Percentiles rank a stretch among this genome's conserved stretches.
Evolutionary conservation across 1,140 invertebrate species (phyloP).

Genomic region (Diorhabda elongata): DNA sequence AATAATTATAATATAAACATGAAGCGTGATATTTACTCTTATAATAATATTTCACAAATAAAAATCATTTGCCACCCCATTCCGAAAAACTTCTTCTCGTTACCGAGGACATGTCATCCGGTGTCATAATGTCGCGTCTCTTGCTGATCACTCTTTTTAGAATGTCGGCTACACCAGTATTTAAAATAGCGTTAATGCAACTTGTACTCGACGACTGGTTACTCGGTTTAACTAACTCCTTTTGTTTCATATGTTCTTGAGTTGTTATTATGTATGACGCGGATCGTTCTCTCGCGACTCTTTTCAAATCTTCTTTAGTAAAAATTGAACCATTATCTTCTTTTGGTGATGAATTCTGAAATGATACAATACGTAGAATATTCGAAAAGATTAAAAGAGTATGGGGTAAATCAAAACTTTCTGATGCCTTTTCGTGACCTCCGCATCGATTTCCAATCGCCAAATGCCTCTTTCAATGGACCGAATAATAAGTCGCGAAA

Average conservation of each 20-base stretch:
- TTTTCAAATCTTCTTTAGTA: slow-evolving; percentile 8
- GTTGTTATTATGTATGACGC: slow-evolving; percentile 35
- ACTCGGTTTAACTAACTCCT: slow-evolving; percentile 28
- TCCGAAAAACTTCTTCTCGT: slow-evolving; percentile 38
- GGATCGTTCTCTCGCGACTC: slow-evolving; percentile 32
- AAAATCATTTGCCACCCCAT: slow-evolving; percentile 27
- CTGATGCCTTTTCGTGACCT: no score
- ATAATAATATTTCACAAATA: slow-evolving; percentile 18
- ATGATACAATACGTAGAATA: neutral
- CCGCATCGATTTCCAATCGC: no score
- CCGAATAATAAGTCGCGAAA: no score
- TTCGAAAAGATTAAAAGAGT: no score
- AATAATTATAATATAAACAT: slow-evolving; percentile 16
- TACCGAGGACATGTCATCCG: slow-evolving; percentile 30
- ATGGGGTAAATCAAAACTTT: no score
- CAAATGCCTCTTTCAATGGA: no score
- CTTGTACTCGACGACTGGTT: slow-evolving; percentile 41
- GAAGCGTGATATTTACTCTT: slow-evolving; percentile 16
- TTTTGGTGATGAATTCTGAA: slow-evolving; percentile 27
- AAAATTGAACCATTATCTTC: slow-evolving; percentile 24
- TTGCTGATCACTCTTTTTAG: slow-evolving; percentile 44
- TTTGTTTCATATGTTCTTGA: slow-evolving; percentile 33
- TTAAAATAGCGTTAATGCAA: slow-evolving; percentile 44
- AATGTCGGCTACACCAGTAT: slow-evolving; percentile 43
- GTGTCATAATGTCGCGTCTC: slow-evolving; percentile 34